Evolutionary conservation across 2,888 invertebrate genomes (phyloP), one percentile per base, ranked within the genome.

Genomic region (Phytoseiulus persimilis): DNA sequence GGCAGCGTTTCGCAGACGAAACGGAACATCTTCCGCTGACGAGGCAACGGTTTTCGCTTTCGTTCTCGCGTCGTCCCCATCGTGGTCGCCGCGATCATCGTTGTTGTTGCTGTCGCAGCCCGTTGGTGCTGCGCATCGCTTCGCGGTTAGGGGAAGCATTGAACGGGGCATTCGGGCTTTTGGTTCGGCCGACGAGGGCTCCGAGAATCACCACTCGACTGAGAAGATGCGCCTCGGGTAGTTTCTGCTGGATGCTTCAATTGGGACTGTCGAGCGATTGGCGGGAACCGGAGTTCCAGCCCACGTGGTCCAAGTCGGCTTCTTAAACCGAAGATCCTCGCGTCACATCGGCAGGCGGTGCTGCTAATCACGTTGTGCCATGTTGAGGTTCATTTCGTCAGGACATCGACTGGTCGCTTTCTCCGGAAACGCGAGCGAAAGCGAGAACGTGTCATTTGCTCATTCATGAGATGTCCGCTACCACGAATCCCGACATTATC

Each of bases 11-110:
- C 65, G 65, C 65, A 65, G 65, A 65, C 65, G 65, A 65, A 65
- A 65, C 65, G 65, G 65, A 65, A 65, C 65, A 65, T 65, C 65
- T 65, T 65, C 65, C 65, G 65, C 65, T 65, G 65, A 65, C 65
- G 65, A 65, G 65, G 65, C 65, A 65, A 23, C 2, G 65, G 65
- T 65, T 65, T 65, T 65, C 65, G 65, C 65, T 65, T 65, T 65
- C 65, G 65, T 65, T 65, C 18, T 65, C 28, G 1, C 18, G 14
- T 65, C 65, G 65, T 2, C 18, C 11, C 18, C 18, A 23, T 65
- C 18, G 65, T 18, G 1, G 65, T 18, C 18, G 65, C 65, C 9
- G 18, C n/a, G n/a, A n/a, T 65, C 65, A 28, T 23, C 65, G 65
- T 14, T 14, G 65, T 28, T 28, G 65, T 28, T 65, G 65, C 18